Base-by-base conservation (phyloP, 1,140 invertebrate species). In the Temnothorax nylanderi region DNA sequence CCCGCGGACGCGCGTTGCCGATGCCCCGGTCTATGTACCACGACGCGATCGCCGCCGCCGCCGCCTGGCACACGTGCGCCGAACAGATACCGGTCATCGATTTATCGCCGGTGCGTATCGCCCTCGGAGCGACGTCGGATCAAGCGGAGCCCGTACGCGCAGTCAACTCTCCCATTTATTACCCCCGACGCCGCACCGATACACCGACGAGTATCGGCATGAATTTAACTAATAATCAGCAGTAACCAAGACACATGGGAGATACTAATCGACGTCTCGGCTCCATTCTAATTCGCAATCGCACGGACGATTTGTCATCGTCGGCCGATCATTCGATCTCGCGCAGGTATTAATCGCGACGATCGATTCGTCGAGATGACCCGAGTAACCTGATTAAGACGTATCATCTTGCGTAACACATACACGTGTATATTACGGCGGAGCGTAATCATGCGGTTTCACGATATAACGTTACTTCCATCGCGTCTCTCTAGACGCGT, bases 161-260 rank as follows among this genome's bases (percentile, higher is more conserved):
- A 74, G 41, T 82, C 80, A 82, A 58, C 51, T 10, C 21, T 21
- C 41, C 54, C 80, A 84, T 84, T 84, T 84, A 84, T 84, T 84
- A 84, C 41, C 67, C 67, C 10, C 26, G 56, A 41, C 67, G 34
- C 41, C 67, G 34, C 41, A n/a, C 10, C 11, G 65, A 81, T 81
- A 81, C 49, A 49, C 58, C 18, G 75, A 78, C 67, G 77, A 80
- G 62, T 60, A 84, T 75, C 54, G 56, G 80, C 69, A 75, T 60
- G 69, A 60, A 75, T 84, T 82, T 75, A 75, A 60, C 80, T 75
- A 75, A 84, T 84, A 84, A 84, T 84, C 80, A 74, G n/a, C 11
- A 11, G 49, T 72, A 62, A 74, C 11, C 67, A 67, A 82, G 80
- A 82, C 56, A 47, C 41, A 47, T 58, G 11, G 18, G 51, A 60